Evolutionary conservation across 1,140 invertebrate species (phyloP).

Genomic region (Microplitis demolitor): DNA sequence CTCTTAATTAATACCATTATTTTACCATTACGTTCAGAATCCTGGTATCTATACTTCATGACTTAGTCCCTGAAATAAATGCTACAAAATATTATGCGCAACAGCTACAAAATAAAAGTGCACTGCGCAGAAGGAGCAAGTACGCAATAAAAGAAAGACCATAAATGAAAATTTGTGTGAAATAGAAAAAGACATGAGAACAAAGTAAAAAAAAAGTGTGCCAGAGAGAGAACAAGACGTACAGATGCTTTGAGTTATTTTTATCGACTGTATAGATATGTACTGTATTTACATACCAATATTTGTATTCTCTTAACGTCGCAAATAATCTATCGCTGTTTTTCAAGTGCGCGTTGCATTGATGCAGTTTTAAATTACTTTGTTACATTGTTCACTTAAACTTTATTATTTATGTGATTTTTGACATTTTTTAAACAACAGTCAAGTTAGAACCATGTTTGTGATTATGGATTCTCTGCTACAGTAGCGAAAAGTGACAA

Average conservation of each 20-base stretch:
- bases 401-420: neutral
- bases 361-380: too few species aligned
- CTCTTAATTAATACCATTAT: too few species aligned
- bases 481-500: slow-evolving; percentile 44
- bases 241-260: slow-evolving; percentile 14
- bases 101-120: neutral
- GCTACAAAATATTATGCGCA: neutral
- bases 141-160: neutral
- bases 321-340: neutral
- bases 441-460: slow-evolving; percentile 46
- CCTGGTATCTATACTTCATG: too few species aligned
- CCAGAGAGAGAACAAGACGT: neutral
- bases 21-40: too few species aligned
- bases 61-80: too few species aligned
- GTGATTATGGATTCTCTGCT: slow-evolving; percentile 57
- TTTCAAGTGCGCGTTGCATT: too few species aligned
- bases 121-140: neutral
- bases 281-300: neutral
- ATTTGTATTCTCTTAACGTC: neutral
- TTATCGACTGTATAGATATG: neutral
- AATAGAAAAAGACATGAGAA: neutral
- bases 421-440: neutral
- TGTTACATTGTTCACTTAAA: neutral
- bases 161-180: neutral
- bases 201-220: slow-evolving; percentile 3